These are phyloP conservation scores for Dolichomitus sp. DNA, from an alignment of 2,888 invertebrate genomes.

Conservation along the genomic window DNA sequence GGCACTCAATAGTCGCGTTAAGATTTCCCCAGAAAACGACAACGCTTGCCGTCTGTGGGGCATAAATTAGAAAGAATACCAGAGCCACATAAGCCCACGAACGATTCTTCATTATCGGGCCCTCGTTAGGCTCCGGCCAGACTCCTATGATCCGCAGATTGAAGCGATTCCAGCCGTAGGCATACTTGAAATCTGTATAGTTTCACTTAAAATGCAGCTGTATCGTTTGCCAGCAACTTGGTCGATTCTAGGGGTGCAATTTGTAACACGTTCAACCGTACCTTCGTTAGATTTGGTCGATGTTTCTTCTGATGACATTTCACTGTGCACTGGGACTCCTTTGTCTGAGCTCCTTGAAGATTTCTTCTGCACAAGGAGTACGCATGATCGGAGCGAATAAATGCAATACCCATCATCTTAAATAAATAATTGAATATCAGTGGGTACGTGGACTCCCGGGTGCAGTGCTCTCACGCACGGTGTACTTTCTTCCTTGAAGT, in stretches of 20 bases:
- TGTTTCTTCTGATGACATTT: background rate
- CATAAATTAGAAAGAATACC: constrained; percentile 47
- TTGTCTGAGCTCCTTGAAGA: background rate
- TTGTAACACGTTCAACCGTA: background rate
- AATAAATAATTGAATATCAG: constrained; percentile 18
- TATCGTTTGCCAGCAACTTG: background rate
- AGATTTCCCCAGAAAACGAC: constrained; percentile 64
- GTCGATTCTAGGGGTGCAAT: background rate
- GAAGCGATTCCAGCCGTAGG: constrained; percentile 74
- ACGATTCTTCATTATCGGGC: constrained; percentile 37
- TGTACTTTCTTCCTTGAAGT: constrained; percentile 1
- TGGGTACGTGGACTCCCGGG: background rate
- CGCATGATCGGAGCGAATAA: constrained; percentile 16
- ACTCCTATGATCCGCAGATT: constrained; percentile 72
- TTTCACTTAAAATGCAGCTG: background rate
- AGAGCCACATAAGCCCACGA: constrained; percentile 38
- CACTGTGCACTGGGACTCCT: constrained; percentile 5
- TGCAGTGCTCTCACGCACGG: background rate
- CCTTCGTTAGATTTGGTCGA: constrained; percentile 23
- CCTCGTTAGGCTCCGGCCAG: constrained; percentile 73
- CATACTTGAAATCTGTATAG: constrained; percentile 66
- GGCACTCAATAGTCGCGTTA: constrained; percentile 69
- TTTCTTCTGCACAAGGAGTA: background rate
- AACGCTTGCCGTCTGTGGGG: constrained; percentile 60
- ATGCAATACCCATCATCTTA: constrained; percentile 10